Percentiles rank a stretch among this genome's conserved stretches.
Evolutionary conservation across 2,797 vertebrate genomes (phyloP).

Genomic region (Lacerta viridis): DNA sequence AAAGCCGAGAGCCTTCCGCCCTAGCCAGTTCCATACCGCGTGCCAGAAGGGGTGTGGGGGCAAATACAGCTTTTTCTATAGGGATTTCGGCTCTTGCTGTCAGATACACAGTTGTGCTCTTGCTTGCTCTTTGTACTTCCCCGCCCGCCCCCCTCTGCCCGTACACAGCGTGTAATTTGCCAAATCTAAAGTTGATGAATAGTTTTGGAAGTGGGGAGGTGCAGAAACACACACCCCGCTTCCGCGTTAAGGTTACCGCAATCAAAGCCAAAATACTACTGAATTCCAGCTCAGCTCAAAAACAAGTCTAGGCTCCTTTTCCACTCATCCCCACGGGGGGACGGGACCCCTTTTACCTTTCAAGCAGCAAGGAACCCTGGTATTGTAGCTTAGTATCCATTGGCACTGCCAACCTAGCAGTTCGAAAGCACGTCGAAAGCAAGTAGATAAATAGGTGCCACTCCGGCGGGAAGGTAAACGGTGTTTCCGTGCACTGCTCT

Average conservation of each 20-base stretch:
- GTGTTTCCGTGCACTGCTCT: too few species aligned
- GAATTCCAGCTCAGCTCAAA: neutral
- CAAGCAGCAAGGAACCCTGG: neutral
- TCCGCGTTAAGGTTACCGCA: neutral
- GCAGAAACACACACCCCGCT: neutral
- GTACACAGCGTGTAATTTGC: too few species aligned
- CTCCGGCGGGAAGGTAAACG: too few species aligned
- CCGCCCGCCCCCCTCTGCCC: too few species aligned
- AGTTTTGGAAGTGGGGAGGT: too few species aligned
- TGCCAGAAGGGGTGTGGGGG: too few species aligned
- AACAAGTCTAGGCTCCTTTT: neutral
- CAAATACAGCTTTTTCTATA: neutral
- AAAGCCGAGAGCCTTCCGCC: neutral
- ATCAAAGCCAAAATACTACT: neutral
- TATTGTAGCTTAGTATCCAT: neutral
- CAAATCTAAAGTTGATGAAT: too few species aligned
- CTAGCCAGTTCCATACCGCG: neutral
- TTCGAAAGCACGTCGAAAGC: too few species aligned
- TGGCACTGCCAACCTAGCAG: too few species aligned
- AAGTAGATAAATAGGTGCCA: too few species aligned
- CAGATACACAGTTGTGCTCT: neutral
- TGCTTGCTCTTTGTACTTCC: neutral
- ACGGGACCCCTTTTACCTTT: too few species aligned
- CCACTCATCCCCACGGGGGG: neutral
- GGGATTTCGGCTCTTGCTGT: neutral